Percentiles rank a stretch among this genome's conserved stretches.
phyloP scores from a whole-genome alignment of 1,140 invertebrate genomes.

The Musca vetustissima region DNA sequence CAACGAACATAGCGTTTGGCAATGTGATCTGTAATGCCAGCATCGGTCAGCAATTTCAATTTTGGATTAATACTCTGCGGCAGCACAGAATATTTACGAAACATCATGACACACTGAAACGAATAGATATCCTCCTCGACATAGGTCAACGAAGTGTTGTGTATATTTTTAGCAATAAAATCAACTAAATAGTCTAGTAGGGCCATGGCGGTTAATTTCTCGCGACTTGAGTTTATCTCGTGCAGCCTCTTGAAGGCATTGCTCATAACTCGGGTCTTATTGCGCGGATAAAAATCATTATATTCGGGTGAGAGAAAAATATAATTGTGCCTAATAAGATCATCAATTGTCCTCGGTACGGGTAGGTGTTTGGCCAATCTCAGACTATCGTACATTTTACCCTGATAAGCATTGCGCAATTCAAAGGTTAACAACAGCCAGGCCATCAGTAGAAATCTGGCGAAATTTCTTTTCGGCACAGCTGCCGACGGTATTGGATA shows the following conservation, averaged over 20 bases:
- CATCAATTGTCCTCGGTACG: conserved; percentile 42
- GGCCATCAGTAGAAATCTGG: conserved; percentile 32
- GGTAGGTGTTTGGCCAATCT: conserved; percentile 38
- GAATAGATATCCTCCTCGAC: conserved; percentile 19
- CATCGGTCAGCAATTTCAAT: background rate
- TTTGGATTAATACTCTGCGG: conserved; percentile 9
- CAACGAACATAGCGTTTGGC: background rate
- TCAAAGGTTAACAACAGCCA: conserved; percentile 38
- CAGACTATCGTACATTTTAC: conserved; percentile 46
- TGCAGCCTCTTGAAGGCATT: background rate
- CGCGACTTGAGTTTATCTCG: background rate
- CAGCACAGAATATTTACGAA: conserved; percentile 23
- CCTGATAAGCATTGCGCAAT: conserved; percentile 43
- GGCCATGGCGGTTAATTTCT: background rate
- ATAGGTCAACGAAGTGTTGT: conserved; percentile 15
- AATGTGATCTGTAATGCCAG: conserved; percentile 21
- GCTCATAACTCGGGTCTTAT: conserved; percentile 5
- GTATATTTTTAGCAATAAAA: conserved; percentile 18
- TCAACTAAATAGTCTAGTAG: conserved; percentile 11
- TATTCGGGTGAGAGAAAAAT: conserved; percentile 32
- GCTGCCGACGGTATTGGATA: conserved; percentile 2
- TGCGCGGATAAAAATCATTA: conserved; percentile 21
- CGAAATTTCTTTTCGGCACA: conserved; percentile 29
- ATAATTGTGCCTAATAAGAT: conserved; percentile 37
- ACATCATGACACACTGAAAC: conserved; percentile 25